Evolutionary conservation across 2,113 vertebrate species (phyloP), one percentile per base, ranked within the genome.

Genomic region (Gopherus flavomarginatus): DNA sequence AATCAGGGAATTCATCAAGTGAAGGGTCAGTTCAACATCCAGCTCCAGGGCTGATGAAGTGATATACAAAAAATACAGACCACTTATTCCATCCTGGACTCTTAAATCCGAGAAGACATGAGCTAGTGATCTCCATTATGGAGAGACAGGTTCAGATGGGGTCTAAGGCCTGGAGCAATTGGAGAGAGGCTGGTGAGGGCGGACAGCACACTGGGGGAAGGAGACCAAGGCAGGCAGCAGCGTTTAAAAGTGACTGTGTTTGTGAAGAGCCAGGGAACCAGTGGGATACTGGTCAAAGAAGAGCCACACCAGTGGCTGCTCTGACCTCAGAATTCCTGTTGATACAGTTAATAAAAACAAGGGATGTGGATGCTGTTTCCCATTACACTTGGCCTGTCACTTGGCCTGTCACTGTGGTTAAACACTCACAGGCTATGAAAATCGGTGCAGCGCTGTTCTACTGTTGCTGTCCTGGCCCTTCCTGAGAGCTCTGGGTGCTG

Each of bases 11-110:
- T 69, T 22, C 19, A 3, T 38, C 65, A 69, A 69, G 8, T n/a
- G 65, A 69, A n/a, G 17, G 4, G 8, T n/a, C 65, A n/a, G 35
- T n/a, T 69, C 35, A 9, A 10, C 35, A 69, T 19, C 19, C 7
- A 8, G 8, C 35, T 69, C 1, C 17, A 69, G 16, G 4, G 2
- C 65, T 69, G 65, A 8, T 69, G 17, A 21, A n/a, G 38, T 9
- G 4, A 8, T 17, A 21, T 2, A 69, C 10, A 4, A 69, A n/a
- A 69, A 38, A n/a, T 8, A 19, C 8, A 3, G 8, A 17, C 4
- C 8, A n/a, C 4, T 8, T 69, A 38, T n/a, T 69, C 8, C 35
- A 69, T 69, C 35, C 35, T 10, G 8, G 35, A 69, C 35, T 9
- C 8, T 38, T 69, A 69, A 8, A 69, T 69, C 17, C 1, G 7